phyloP scores from a whole-genome alignment of 2,113 vertebrate genomes.

The Takifugu bimaculatus region DNA sequence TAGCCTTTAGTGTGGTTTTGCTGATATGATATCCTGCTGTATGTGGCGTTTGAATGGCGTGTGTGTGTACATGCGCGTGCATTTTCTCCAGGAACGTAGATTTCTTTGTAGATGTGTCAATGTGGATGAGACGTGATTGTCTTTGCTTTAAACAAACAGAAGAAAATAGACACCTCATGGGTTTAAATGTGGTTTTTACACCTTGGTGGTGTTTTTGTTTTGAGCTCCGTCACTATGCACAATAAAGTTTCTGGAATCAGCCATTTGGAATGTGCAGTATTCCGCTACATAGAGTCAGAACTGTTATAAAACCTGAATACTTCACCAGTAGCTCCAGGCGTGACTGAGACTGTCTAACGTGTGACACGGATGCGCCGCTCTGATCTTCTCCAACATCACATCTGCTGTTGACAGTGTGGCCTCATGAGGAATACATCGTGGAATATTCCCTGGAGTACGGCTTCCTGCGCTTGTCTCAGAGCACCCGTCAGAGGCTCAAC shows the following conservation, averaged over 20 bases:
- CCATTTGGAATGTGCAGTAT: too few species aligned
- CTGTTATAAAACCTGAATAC: too few species aligned
- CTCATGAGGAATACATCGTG: slow-evolving; percentile 95
- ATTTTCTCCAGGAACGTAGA: neutral
- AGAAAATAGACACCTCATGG: too few species aligned
- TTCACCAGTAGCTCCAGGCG: too few species aligned
- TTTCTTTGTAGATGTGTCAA: neutral
- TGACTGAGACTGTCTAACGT: too few species aligned
- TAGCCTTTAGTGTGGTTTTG: neutral
- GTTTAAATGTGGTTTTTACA: too few species aligned
- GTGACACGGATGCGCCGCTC: neutral
- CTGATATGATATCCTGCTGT: neutral
- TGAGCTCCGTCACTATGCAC: too few species aligned
- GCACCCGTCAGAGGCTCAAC: slow-evolving; percentile 89
- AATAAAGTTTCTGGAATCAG: too few species aligned
- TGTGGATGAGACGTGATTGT: neutral
- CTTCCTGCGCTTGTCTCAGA: slow-evolving; percentile 93
- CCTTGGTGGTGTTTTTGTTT: too few species aligned
- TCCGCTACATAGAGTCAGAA: too few species aligned
- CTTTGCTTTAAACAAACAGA: too few species aligned
- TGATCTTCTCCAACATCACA: neutral
- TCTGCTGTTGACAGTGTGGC: slow-evolving; percentile 80
- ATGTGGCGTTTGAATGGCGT: neutral
- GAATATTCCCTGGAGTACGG: slow-evolving; percentile 96
- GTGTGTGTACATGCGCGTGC: neutral